A percentile compares a stretch with the other conserved stretches of the same genome.
phyloP scores from a whole-genome alignment of 2,888 invertebrate species.

The Orthosia incerta region DNA sequence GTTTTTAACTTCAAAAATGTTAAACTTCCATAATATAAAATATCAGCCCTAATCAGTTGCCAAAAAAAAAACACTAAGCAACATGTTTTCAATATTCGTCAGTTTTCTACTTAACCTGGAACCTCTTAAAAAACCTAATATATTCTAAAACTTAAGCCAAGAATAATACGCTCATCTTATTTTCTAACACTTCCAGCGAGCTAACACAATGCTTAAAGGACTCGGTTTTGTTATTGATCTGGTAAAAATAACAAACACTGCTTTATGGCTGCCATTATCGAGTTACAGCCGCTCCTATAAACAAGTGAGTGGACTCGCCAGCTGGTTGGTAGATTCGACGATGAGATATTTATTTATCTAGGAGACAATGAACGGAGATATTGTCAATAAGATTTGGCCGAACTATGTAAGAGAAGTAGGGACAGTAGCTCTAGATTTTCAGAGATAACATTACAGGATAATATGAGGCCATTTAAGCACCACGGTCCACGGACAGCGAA shows the following conservation, averaged over 20 bases:
- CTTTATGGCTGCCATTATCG: conserved; percentile 82
- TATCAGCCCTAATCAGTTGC: too few species aligned
- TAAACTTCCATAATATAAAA: too few species aligned
- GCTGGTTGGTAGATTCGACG: conserved; percentile 53
- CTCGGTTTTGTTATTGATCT: conserved; percentile 82
- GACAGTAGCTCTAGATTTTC: neutral
- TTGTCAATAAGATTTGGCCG: neutral
- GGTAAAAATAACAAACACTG: conserved; percentile 84
- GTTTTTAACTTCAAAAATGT: too few species aligned
- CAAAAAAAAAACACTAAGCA: too few species aligned
- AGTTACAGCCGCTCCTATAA: conserved; percentile 74
- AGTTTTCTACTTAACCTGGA: too few species aligned
- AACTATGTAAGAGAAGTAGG: neutral
- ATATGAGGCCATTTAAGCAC: neutral
- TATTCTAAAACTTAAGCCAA: conserved; percentile 16
- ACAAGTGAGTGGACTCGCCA: conserved; percentile 65
- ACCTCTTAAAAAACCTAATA: too few species aligned
- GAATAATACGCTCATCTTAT: conserved; percentile 36
- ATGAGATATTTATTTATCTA: conserved; percentile 29
- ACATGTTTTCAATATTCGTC: too few species aligned
- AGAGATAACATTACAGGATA: neutral
- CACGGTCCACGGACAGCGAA: too few species aligned
- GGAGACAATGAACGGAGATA: neutral
- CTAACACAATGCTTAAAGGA: conserved; percentile 59
- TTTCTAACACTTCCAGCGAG: conserved; percentile 63